phyloP scores from a whole-genome alignment of 2,888 invertebrate genomes.

The Leucoma salicis region DNA sequence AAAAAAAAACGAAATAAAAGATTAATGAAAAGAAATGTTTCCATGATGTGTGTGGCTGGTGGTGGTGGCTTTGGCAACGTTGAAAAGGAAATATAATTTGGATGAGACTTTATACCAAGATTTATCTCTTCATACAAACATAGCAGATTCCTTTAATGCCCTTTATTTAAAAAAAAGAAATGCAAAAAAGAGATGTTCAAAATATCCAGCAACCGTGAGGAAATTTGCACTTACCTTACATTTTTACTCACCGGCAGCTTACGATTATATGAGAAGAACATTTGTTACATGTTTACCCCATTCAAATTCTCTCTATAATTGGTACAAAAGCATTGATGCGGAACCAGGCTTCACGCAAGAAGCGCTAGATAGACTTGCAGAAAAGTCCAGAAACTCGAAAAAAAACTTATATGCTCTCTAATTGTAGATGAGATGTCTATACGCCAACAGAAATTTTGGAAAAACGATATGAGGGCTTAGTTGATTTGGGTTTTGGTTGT shows the following conservation, averaged over 20 bases:
- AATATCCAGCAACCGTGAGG: slow-evolving; percentile 15
- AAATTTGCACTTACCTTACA: slow-evolving; percentile 29
- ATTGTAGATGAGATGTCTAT: slow-evolving; percentile 18
- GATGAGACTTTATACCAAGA: background rate
- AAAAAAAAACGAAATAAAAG: background rate
- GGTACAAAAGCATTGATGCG: slow-evolving; percentile 15
- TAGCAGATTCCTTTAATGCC: background rate
- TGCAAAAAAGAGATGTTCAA: background rate
- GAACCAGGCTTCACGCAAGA: slow-evolving; percentile 25
- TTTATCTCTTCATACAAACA: background rate
- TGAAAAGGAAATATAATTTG: background rate
- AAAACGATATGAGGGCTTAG: slow-evolving; percentile 11
- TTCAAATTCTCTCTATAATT: slow-evolving; percentile 22
- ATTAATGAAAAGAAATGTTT: background rate
- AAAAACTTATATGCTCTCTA: slow-evolving; percentile 14
- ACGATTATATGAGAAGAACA: slow-evolving; percentile 18
- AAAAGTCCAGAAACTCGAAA: slow-evolving; percentile 8
- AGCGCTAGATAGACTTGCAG: slow-evolving; percentile 17
- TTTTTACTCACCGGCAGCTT: slow-evolving; percentile 20
- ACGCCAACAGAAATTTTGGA: slow-evolving; percentile 10
- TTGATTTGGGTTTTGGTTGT: slow-evolving; percentile 7
- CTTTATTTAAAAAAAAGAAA: background rate
- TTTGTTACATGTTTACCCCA: slow-evolving; percentile 18
- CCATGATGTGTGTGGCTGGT: too few species aligned
- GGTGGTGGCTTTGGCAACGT: background rate